Conservation (phyloP, 2,797 vertebrate species). For the Parambassis ranga region DNA sequence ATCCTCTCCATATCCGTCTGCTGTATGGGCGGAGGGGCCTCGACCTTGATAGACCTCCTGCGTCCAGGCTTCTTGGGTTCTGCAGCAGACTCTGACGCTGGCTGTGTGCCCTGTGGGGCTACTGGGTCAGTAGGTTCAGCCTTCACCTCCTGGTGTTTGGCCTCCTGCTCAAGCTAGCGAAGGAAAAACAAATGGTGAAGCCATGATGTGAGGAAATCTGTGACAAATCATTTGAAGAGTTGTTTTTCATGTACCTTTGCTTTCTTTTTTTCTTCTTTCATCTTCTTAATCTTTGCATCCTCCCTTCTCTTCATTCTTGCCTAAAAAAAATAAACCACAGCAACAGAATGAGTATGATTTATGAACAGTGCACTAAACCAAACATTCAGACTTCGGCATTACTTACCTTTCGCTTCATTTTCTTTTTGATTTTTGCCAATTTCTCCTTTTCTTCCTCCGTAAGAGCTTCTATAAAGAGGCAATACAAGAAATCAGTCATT, state of each 20-base stretch:
- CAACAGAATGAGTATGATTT: slow-evolving; percentile 10
- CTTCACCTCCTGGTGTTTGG: slow-evolving; percentile 42
- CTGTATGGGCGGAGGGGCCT: slow-evolving; percentile 56
- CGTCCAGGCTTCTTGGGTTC: slow-evolving; percentile 77
- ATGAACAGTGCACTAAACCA: neutral
- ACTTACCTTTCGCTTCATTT: slow-evolving; percentile 90
- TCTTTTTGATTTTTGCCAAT: slow-evolving; percentile 93
- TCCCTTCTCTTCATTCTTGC: slow-evolving; percentile 90
- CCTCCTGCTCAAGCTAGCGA: slow-evolving; percentile 70
- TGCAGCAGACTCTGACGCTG: slow-evolving; percentile 4
- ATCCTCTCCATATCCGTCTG: slow-evolving; percentile 78
- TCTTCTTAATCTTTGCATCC: slow-evolving; percentile 85
- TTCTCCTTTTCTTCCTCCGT: slow-evolving; percentile 93
- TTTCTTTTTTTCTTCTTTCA: slow-evolving; percentile 86
- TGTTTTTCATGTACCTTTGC: slow-evolving; percentile 79
- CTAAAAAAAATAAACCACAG: slow-evolving; percentile 66
- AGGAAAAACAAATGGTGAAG: neutral
- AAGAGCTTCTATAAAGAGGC: slow-evolving; percentile 81
- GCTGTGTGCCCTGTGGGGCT: slow-evolving; percentile 30
- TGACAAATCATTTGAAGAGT: neutral
- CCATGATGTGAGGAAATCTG: neutral
- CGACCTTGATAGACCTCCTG: slow-evolving; percentile 63
- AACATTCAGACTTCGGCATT: neutral
- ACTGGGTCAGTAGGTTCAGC: slow-evolving; percentile 38
- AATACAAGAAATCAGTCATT: neutral